phyloP scores from a whole-genome alignment of 2,113 vertebrate species.

The Muntiacus reevesi region DNA sequence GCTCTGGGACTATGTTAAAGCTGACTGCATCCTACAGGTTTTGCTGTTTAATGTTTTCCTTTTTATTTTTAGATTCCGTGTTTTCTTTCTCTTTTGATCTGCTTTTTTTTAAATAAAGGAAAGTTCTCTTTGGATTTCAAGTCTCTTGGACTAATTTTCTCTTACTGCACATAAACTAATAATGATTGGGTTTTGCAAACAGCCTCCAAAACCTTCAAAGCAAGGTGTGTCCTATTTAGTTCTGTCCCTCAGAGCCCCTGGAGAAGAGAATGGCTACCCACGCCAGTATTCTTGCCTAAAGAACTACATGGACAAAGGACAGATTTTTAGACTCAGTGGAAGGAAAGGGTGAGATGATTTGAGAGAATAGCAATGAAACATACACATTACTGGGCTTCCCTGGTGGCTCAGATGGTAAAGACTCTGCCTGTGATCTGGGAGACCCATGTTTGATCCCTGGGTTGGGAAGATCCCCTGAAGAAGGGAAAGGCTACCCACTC shows the following conservation, averaged over 20 bases:
- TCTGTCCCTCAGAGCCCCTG: neutral
- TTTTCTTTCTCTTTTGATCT: neutral
- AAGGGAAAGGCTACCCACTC: neutral
- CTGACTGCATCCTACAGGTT: neutral
- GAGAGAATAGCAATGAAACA: neutral
- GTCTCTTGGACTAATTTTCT: neutral
- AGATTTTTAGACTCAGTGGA: neutral
- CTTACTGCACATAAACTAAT: neutral
- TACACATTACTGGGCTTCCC: neutral
- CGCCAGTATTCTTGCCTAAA: neutral
- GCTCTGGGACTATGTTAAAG: neutral
- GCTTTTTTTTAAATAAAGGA: neutral
- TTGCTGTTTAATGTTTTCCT: neutral
- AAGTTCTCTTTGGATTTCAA: neutral
- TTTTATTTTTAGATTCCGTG: constrained; percentile 26
- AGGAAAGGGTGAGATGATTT: neutral
- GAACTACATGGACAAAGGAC: neutral
- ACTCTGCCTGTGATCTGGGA: neutral
- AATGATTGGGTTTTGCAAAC: neutral
- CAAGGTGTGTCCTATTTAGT: neutral
- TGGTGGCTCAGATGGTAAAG: neutral
- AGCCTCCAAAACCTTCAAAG: neutral
- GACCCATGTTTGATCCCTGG: neutral
- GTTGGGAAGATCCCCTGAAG: neutral
- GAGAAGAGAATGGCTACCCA: neutral